These are phyloP conservation scores for Parelbella ahira DNA, from an alignment of 2,888 invertebrate genomes.

Conservation along the genomic window DNA sequence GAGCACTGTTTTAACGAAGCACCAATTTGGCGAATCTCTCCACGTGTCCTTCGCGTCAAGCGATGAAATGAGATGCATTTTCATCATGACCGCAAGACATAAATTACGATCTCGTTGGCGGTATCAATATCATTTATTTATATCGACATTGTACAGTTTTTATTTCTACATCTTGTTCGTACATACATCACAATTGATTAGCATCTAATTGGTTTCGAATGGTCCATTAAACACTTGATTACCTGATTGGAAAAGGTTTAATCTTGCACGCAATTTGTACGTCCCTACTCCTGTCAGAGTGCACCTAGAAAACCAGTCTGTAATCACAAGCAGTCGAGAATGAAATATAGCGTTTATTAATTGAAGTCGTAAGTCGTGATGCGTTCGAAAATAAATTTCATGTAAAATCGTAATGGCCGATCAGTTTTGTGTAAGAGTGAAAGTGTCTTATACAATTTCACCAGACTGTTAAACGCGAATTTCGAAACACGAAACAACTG, in stretches of 20 bases:
- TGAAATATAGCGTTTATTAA: constrained; percentile 20
- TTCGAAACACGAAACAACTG: constrained; percentile 27
- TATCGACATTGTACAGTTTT: constrained; percentile 4
- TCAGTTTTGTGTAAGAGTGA: constrained; percentile 28
- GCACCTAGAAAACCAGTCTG: constrained; percentile 2
- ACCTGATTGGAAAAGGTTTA: constrained; percentile 12
- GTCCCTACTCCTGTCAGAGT: not conserved
- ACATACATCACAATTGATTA: constrained; percentile 14
- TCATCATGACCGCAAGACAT: constrained; percentile 16
- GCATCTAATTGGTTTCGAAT: constrained; percentile 16
- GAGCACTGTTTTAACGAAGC: constrained; percentile 24
- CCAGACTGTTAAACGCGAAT: constrained; percentile 28
- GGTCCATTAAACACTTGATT: constrained; percentile 8
- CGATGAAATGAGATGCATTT: constrained; percentile 24
- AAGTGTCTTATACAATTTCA: constrained; percentile 29
- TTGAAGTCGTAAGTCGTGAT: constrained; percentile 22
- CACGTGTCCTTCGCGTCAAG: constrained; percentile 20
- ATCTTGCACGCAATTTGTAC: constrained; percentile 11
- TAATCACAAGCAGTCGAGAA: constrained; percentile 14
- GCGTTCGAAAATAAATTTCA: constrained; percentile 23
- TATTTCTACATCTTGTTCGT: constrained; percentile 13
- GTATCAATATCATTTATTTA: constrained; percentile 18
- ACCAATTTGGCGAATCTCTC: constrained; percentile 25
- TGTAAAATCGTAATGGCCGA: constrained; percentile 23
- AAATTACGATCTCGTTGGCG: constrained; percentile 13